These are phyloP conservation scores for Muschampia plurimacula DNA, from an alignment of 2,888 invertebrate genomes.

Conservation along the genomic window DNA sequence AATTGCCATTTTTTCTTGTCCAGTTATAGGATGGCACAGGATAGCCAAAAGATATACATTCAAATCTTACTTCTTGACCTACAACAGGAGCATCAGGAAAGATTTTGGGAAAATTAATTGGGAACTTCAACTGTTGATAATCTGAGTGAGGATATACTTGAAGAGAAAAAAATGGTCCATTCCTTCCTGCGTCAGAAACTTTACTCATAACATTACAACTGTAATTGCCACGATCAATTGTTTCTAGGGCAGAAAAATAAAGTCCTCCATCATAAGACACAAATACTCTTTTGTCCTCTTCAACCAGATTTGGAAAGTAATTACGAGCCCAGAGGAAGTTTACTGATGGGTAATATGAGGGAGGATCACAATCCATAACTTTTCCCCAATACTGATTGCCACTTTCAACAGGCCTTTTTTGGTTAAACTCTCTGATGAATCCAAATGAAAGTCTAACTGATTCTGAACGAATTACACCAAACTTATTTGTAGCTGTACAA, in stretches of 20 bases:
- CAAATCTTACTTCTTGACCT: slow-evolving; percentile 95
- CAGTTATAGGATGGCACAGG: slow-evolving; percentile 97
- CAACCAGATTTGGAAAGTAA: slow-evolving; percentile 96
- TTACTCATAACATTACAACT: slow-evolving; percentile 96
- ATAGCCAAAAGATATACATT: slow-evolving; percentile 98
- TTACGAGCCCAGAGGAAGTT: slow-evolving; percentile 97
- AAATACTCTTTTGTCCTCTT: slow-evolving; percentile 96
- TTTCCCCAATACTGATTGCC: slow-evolving; percentile 98
- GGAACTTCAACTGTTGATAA: slow-evolving; percentile 96
- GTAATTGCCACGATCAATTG: slow-evolving; percentile 95
- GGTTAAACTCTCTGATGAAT: slow-evolving; percentile 95
- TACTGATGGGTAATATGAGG: slow-evolving; percentile 95
- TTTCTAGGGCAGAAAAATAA: slow-evolving; percentile 97
- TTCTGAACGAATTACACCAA: slow-evolving; percentile 95
- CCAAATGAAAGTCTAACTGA: slow-evolving; percentile 96
- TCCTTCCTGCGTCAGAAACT: slow-evolving; percentile 94
- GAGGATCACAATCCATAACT: slow-evolving; percentile 96
- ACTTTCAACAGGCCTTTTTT: slow-evolving; percentile 92
- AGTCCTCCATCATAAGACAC: slow-evolving; percentile 97
- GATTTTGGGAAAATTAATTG: slow-evolving; percentile 97
- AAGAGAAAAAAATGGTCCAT: slow-evolving; percentile 95
- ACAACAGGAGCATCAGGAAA: slow-evolving; percentile 97
- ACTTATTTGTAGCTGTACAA: slow-evolving; percentile 95
- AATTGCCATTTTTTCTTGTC: slow-evolving; percentile 90
- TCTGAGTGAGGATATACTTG: slow-evolving; percentile 94